Evolutionary conservation across 2,888 invertebrate genomes (phyloP), one percentile per base, ranked within the genome.

Genomic region (Opisthograptis luteolata): DNA sequence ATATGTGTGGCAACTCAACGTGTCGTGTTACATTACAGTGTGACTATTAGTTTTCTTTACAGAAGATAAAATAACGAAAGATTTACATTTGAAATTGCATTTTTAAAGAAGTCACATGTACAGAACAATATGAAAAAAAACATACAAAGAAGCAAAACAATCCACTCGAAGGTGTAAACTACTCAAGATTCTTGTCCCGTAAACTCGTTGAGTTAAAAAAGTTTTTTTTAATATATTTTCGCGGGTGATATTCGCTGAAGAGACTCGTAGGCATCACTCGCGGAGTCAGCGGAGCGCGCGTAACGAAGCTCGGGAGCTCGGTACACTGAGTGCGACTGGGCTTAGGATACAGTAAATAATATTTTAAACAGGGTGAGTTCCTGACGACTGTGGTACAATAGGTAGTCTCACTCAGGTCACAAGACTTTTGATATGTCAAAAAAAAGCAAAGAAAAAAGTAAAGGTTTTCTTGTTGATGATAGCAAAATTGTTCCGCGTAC

Each of bases 241-340:
- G 70, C 70, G 73, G 76, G 74, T 76, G 81, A 79, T 80, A 76
- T 82, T 83, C 75, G 78, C 77, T 79, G 70, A 73, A 82, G 84
- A 76, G 84, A 66, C 71, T 76, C 74, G 76, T 69, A 72, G 81
- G 79, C 77, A 82, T 84, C 87, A 82, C 89, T 88, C 83, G 81
- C 71, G 81, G 57, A 76, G 60, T 64, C 87, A 83, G 76, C 78
- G 81, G 76, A 72, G 86, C 89, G 87, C 56, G 64, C 76, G 73
- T 89, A 89, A 89, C 87, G 88, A 89, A 82, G 84, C 73, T 76
- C 69, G 14, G 35, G 36, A 15, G n/a, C 30, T 73, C 71, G 14
- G 47, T 15, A 39, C n/a, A n/a, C n/a, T n/a, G n/a, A n/a, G n/a
- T n/a, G n/a, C 10, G 39, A 10, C 39, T 39, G 37, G 25, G 75